Evolutionary conservation across 2,888 invertebrate species (phyloP).

Genomic region (Prosopocoilus inquinatus): DNA sequence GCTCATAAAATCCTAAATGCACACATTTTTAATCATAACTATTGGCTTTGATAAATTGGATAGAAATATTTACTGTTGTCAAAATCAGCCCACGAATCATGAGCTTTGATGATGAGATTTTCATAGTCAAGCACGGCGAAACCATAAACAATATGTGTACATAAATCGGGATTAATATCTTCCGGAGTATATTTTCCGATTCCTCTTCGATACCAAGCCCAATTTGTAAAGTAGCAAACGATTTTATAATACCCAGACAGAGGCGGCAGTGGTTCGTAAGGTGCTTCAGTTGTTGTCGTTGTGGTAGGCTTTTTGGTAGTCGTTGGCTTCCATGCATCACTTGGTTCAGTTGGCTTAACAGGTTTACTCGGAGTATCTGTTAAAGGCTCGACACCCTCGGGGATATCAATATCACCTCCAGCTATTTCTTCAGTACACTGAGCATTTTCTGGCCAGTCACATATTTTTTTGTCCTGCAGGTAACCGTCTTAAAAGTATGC

Average conservation of each 20-base stretch:
- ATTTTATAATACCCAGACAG: constrained; percentile 72
- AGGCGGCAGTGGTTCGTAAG: constrained; percentile 52
- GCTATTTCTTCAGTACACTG: constrained; percentile 52
- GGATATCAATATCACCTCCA: constrained; percentile 9
- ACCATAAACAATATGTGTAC: constrained; percentile 91
- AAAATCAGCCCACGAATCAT: constrained; percentile 88
- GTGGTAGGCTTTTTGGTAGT: constrained; percentile 35
- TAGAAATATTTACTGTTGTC: constrained; percentile 69
- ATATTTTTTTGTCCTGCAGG: constrained; percentile 58
- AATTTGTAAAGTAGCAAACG: constrained; percentile 90
- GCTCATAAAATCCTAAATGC: constrained; percentile 72
- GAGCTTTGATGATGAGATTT: constrained; percentile 74
- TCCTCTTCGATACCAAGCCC: constrained; percentile 89
- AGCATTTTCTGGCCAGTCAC: constrained; percentile 71
- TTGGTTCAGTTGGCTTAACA: constrained; percentile 3
- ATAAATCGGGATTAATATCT: constrained; percentile 81
- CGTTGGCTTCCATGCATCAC: constrained; percentile 20
- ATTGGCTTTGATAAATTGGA: not conserved
- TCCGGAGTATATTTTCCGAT: constrained; percentile 81
- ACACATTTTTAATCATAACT: not conserved
- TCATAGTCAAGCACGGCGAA: constrained; percentile 88
- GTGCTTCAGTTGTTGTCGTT: constrained; percentile 44
- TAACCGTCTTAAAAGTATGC: not conserved
- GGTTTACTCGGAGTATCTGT: no score
- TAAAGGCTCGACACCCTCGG: not conserved